Conservation (phyloP, 2,113 vertebrate genomes). For the Pleuronectes platessa region DNA sequence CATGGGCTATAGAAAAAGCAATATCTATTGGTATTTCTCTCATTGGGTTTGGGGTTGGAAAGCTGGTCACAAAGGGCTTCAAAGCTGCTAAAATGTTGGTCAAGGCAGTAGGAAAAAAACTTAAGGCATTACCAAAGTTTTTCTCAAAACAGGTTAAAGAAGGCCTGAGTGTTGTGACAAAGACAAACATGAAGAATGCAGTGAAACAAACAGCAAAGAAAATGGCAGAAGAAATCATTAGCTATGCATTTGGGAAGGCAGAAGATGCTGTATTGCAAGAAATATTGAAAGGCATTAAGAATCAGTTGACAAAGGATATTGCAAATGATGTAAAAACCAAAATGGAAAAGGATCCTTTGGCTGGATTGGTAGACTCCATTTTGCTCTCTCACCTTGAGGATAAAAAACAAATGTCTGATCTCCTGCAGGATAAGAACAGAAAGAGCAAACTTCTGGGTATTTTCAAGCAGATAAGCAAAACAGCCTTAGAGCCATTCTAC, state of each 20-base stretch:
- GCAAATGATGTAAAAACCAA: background rate
- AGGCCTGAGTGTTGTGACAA: too few species aligned
- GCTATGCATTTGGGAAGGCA: conserved; percentile 6
- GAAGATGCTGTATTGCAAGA: conserved; percentile 13
- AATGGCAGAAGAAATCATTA: background rate
- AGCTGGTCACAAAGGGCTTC: conserved; percentile 37
- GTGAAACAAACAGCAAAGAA: conserved; percentile 6
- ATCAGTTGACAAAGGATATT: background rate
- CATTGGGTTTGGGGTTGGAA: conserved; percentile 30
- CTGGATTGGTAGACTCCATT: conserved; percentile 13
- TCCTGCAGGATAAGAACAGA: conserved; percentile 17
- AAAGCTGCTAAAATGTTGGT: background rate
- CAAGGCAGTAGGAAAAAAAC: conserved; percentile 9
- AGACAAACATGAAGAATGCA: too few species aligned
- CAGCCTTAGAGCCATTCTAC: too few species aligned
- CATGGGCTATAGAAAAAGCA: conserved; percentile 37
- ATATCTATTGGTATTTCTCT: conserved; percentile 33
- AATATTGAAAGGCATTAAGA: conserved; percentile 14
- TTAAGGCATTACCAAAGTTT: conserved; percentile 4
- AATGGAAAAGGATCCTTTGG: conserved; percentile 12
- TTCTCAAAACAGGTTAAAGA: too few species aligned
- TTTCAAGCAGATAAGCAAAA: too few species aligned
- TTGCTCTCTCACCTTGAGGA: conserved; percentile 20
- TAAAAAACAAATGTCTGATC: background rate
- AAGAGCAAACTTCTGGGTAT: conserved; percentile 4